A percentile compares a stretch with the other conserved stretches of the same genome.
These are phyloP conservation scores for Haliclona indistincta DNA, from an alignment of 37 sponge, comb jelly and placozoan genomes.

Conservation along the genomic window DNA sequence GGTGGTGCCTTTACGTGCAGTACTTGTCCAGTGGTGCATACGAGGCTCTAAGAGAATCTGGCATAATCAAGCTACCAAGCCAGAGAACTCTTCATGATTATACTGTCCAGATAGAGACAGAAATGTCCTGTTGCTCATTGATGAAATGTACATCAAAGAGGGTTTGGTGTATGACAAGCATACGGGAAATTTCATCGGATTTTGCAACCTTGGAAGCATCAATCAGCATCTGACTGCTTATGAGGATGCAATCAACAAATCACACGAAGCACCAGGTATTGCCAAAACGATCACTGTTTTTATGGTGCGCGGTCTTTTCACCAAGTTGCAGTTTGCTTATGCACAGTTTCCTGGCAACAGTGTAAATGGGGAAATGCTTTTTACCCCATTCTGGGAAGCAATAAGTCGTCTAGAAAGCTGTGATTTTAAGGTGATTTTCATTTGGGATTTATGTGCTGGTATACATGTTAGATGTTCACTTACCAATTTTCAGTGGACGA, in stretches of 20 bases:
- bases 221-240: constrained; percentile 5
- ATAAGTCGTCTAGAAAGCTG: constrained; percentile 14
- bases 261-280: background rate
- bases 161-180: constrained; percentile 33
- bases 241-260: background rate
- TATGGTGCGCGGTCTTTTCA: constrained; percentile 18
- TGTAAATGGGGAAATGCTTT: background rate
- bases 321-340: constrained; percentile 10
- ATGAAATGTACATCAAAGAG: constrained; percentile 24
- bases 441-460: background rate
- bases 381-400: constrained; percentile 1
- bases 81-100: constrained; percentile 48
- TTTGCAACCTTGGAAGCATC: background rate
- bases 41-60: constrained; percentile 32
- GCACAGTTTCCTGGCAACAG: constrained; percentile 20
- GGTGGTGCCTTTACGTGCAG: constrained; percentile 34
- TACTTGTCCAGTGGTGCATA: constrained; percentile 32
- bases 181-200: constrained; percentile 4
- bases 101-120: constrained; percentile 27
- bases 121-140: constrained; percentile 13
- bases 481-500: too few species aligned
- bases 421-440: constrained; percentile 10
- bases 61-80: constrained; percentile 28
- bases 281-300: constrained; percentile 13
- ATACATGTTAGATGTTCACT: too few species aligned